Base-by-base conservation (phyloP, 2,797 vertebrate species). In the Gorsachius magnificus region DNA sequence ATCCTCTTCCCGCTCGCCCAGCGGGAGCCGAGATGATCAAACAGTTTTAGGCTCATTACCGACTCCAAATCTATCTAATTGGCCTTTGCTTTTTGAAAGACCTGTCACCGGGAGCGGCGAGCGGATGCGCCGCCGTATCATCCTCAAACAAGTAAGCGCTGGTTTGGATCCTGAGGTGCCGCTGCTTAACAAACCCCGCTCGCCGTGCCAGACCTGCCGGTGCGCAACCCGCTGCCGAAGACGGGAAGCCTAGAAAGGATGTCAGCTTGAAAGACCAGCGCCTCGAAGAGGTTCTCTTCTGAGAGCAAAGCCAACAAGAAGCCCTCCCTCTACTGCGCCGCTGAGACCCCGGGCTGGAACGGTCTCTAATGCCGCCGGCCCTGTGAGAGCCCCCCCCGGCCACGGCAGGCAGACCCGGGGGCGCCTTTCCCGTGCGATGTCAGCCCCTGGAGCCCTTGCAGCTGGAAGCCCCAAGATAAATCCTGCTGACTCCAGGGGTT, bases 351-450 rank as follows among this genome's bases (percentile, higher is more conserved):
- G 4, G 15, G 58, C 70, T 43, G 18, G n/a, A 16, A 20, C 0
- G 1, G 9, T 22, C 45, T 48, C 38, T 14, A 24, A 31, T 51
- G 66, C 21, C 46, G 5, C 25, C 1, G 0, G 33, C 61, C n/a
- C 48, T 6, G 0, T 2, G 3, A 29, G 53, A 65, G 31, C 26
- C 13, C 13, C 13, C 29, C 33, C 10, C 1, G 1, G n/a, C 45
- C 71, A 6, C 1, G 21, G 45, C 22, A 18, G 13, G 45, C 8
- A 7, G 53, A 21, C 22, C 53, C 6, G 1, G 57, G 41, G 68
- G 28, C 0, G 0, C 36, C n/a, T 29, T 57, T 70, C 28, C 48
- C 2, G 1, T 1, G 2, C 28, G 53, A 25, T 16, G 11, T 48
- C 19, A 16, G 48, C 31, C 16, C 48, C 50, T 3, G 0, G 22